phyloP scores from a whole-genome alignment of 2,113 vertebrate genomes.

The Hippocampus barbouri region DNA sequence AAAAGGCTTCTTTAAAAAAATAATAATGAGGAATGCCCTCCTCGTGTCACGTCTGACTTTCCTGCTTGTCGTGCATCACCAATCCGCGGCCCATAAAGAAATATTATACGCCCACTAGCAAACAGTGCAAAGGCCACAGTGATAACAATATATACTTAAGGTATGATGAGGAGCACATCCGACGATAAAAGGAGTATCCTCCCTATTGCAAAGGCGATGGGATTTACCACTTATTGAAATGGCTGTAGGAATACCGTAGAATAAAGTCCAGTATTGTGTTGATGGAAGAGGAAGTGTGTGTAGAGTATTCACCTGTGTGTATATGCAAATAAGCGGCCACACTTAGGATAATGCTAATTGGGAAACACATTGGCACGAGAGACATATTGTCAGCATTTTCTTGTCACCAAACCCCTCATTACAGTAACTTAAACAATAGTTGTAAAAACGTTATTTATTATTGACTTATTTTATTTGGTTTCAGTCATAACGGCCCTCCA shows the following conservation, averaged over 20 bases:
- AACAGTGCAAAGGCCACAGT: slow-evolving; percentile 56
- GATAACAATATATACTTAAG: slow-evolving; percentile 37
- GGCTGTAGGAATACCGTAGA: too few species aligned
- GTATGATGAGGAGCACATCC: neutral
- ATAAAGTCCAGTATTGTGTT: neutral
- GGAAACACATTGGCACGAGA: too few species aligned
- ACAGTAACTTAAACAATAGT: too few species aligned
- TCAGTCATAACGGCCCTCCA: too few species aligned
- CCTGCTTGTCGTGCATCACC: neutral
- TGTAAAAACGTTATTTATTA: too few species aligned
- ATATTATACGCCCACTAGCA: slow-evolving; percentile 14
- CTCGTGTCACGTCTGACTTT: neutral
- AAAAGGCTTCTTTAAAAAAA: neutral
- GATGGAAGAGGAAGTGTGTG: neutral
- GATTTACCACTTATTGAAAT: neutral
- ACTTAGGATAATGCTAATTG: too few species aligned
- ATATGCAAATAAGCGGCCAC: neutral
- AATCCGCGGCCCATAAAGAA: neutral
- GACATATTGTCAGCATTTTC: too few species aligned
- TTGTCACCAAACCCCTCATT: too few species aligned
- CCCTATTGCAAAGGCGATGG: neutral
- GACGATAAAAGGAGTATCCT: neutral
- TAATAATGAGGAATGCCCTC: neutral
- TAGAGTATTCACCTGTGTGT: neutral
- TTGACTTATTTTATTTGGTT: too few species aligned